Conservation (phyloP, 2,113 vertebrate species). For the Thunnus maccoyii region DNA sequence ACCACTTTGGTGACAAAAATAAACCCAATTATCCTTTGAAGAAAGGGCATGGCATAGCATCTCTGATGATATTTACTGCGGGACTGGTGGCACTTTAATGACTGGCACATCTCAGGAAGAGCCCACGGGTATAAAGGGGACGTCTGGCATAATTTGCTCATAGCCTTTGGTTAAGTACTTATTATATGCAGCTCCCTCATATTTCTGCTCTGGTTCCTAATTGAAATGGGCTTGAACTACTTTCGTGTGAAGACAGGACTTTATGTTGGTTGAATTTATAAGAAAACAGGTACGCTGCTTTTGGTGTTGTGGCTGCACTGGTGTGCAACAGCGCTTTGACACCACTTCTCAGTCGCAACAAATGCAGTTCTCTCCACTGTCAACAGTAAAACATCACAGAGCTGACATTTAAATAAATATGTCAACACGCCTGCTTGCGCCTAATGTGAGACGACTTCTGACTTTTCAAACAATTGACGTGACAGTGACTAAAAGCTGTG, state of each 20-base stretch:
- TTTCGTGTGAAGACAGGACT: conserved; percentile 17
- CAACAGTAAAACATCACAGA: conserved; percentile 85
- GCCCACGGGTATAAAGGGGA: conserved; percentile 41
- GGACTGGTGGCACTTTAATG: conserved; percentile 58
- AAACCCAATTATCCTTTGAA: conserved; percentile 82
- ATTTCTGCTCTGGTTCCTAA: conserved; percentile 25
- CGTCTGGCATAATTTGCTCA: conserved; percentile 58
- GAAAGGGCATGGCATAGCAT: conserved; percentile 67
- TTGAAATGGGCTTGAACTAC: conserved; percentile 30
- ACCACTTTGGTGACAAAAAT: conserved; percentile 81
- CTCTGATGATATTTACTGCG: conserved; percentile 74
- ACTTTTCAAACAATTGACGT: conserved; percentile 86
- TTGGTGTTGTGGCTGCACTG: not conserved
- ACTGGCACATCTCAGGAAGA: conserved; percentile 62
- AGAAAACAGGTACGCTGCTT: conserved; percentile 4
- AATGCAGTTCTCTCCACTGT: conserved; percentile 84
- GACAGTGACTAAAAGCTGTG: conserved; percentile 91
- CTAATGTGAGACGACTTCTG: conserved; percentile 90
- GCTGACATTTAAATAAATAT: conserved; percentile 90
- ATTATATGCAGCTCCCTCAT: conserved; percentile 22
- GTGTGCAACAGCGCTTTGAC: conserved; percentile 63
- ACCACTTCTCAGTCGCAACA: conserved; percentile 83
- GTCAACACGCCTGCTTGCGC: conserved; percentile 89
- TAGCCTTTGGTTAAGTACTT: conserved; percentile 51
- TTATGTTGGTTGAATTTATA: not conserved